Conservation (phyloP, 2,888 invertebrate genomes). For the Drosophila formosana region DNA sequence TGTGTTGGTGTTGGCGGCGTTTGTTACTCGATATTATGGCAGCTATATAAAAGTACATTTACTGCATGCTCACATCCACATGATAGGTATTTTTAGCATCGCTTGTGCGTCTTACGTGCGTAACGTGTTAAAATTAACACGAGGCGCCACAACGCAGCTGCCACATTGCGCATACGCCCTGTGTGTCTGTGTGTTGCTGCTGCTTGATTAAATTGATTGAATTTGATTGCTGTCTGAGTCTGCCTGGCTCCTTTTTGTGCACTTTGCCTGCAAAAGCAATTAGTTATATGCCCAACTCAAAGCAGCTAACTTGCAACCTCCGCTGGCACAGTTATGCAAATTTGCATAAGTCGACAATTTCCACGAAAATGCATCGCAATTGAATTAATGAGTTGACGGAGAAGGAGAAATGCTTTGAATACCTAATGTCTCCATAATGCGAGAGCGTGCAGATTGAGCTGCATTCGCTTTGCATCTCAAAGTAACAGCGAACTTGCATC, state of each 20-base stretch:
- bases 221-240: slow-evolving; percentile 67
- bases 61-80: slow-evolving; percentile 45
- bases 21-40: slow-evolving; percentile 79
- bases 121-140: slow-evolving; percentile 80
- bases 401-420: slow-evolving; percentile 70
- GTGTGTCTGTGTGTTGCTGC: slow-evolving; percentile 43
- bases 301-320: slow-evolving; percentile 20
- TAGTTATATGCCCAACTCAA: slow-evolving; percentile 36
- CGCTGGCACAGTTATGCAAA: slow-evolving; percentile 62
- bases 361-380: slow-evolving; percentile 71
- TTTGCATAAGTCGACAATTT: slow-evolving; percentile 65
- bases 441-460: slow-evolving; percentile 54
- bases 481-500: slow-evolving; percentile 25
- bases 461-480: slow-evolving; percentile 51
- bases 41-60: slow-evolving; percentile 75
- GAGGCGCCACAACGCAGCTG: slow-evolving; percentile 52
- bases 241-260: slow-evolving; percentile 10
- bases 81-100: slow-evolving; percentile 74
- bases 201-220: slow-evolving; percentile 78
- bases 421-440: slow-evolving; percentile 72
- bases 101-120: slow-evolving; percentile 69
- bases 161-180: slow-evolving; percentile 59
- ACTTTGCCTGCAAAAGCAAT: slow-evolving; percentile 61
- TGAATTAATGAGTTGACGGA: slow-evolving; percentile 67
- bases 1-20: slow-evolving; percentile 38